phyloP scores from a whole-genome alignment of 1,140 invertebrate genomes.

The Bombus picipes region DNA sequence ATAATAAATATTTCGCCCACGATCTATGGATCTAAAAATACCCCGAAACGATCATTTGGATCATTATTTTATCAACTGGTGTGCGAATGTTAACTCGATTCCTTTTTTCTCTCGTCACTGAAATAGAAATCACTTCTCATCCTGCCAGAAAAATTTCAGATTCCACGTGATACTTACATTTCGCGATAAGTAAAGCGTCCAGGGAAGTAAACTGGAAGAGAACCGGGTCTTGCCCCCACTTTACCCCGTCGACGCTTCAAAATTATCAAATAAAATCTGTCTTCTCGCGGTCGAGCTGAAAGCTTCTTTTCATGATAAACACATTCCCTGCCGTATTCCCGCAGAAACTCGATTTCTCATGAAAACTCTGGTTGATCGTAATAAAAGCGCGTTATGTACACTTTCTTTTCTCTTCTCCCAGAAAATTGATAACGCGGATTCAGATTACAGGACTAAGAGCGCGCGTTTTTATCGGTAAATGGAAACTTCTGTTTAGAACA shows the following conservation, averaged over 20 bases:
- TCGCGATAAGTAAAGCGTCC: background rate
- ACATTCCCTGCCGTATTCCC: background rate
- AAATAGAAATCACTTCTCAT: background rate
- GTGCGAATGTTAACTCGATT: no score
- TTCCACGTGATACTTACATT: background rate
- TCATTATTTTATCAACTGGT: no score
- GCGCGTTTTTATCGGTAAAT: background rate
- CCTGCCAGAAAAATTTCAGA: background rate
- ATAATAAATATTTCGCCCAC: no score
- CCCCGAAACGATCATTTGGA: no score
- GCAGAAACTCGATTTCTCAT: background rate
- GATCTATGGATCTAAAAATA: no score
- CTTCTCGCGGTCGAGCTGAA: background rate
- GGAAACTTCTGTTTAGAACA: background rate
- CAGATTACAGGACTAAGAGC: background rate
- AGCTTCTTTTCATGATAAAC: background rate
- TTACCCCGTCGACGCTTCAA: background rate
- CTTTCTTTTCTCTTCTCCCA: background rate
- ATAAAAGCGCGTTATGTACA: constrained; percentile 10
- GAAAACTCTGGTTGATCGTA: background rate
- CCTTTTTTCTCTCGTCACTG: background rate
- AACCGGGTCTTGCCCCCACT: background rate
- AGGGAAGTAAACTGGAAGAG: background rate
- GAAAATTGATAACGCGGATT: constrained; percentile 26
- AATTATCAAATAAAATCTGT: constrained; percentile 36